Percentiles rank a stretch among this genome's conserved stretches.
phyloP scores from a whole-genome alignment of 1,140 invertebrate genomes.

The Camponotus vicinus region DNA sequence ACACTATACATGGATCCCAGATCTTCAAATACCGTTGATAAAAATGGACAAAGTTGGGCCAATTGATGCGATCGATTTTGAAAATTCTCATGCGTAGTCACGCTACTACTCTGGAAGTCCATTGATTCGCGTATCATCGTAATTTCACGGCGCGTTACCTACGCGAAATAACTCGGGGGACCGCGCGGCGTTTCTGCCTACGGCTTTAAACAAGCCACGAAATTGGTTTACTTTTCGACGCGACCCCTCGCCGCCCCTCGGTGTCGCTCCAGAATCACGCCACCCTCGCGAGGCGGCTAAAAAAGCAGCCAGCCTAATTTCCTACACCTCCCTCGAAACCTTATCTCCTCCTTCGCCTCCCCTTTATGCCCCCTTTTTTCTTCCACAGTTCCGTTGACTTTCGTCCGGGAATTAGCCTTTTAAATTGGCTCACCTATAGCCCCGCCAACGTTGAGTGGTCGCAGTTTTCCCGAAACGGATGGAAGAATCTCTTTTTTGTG shows the following conservation, averaged over 20 bases:
- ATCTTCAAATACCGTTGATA: constrained; percentile 26
- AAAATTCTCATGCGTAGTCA: constrained; percentile 74
- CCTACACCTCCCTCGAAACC: constrained; percentile 71
- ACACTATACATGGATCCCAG: background rate
- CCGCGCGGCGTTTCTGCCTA: constrained; percentile 77
- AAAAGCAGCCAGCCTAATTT: constrained; percentile 83
- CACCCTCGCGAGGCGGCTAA: constrained; percentile 72
- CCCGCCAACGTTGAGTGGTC: constrained; percentile 21
- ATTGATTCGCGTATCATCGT: constrained; percentile 86
- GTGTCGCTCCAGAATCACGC: constrained; percentile 72
- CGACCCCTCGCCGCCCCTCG: constrained; percentile 56
- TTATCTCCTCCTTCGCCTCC: constrained; percentile 48
- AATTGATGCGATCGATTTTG: constrained; percentile 68
- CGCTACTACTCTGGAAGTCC: constrained; percentile 73
- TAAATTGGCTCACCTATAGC: constrained; percentile 84
- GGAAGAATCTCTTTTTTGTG: background rate
- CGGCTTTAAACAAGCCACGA: constrained; percentile 86
- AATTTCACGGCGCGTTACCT: constrained; percentile 87
- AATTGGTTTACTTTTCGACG: constrained; percentile 85
- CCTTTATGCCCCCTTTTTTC: constrained; percentile 8
- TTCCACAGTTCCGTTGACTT: constrained; percentile 67
- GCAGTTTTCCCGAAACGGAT: constrained; percentile 37
- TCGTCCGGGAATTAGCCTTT: constrained; percentile 84
- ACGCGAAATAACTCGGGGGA: constrained; percentile 85
- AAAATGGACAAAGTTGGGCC: constrained; percentile 45